Evolutionary conservation across 2,113 vertebrate species (phyloP).

Genomic region (Tor tambroides): DNA sequence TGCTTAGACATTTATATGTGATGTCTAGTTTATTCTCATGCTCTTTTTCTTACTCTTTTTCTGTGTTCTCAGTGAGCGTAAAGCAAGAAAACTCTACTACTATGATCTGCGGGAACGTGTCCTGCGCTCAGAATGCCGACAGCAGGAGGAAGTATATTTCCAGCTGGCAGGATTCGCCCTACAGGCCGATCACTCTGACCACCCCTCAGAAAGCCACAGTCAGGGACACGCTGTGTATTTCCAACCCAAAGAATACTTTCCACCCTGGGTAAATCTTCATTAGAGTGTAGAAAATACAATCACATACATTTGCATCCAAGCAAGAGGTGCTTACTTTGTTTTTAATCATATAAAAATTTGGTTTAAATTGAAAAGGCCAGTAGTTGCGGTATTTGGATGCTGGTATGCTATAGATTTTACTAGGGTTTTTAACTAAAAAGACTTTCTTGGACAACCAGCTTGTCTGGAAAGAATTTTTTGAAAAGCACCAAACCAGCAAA

Average conservation of each 20-base stretch:
- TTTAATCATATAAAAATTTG: background rate
- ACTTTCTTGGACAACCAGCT: background rate
- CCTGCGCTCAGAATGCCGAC: conserved; percentile 82
- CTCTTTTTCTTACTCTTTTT: background rate
- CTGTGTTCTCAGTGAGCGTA: conserved; percentile 77
- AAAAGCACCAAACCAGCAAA: background rate
- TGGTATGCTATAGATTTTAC: background rate
- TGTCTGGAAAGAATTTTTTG: background rate
- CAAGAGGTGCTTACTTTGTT: background rate
- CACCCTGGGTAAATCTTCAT: conserved; percentile 80
- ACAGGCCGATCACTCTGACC: conserved; percentile 86
- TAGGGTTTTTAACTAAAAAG: background rate
- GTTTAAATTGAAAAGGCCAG: background rate
- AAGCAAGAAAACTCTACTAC: conserved; percentile 84
- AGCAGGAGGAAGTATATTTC: conserved; percentile 91
- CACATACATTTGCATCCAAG: background rate
- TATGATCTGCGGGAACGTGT: conserved; percentile 85
- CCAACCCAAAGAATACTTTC: conserved; percentile 88
- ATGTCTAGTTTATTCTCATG: background rate
- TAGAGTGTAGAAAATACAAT: background rate
- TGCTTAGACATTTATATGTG: background rate
- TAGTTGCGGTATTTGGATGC: background rate
- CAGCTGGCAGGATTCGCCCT: conserved; percentile 86
- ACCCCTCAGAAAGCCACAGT: conserved; percentile 65
- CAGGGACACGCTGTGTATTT: conserved; percentile 76